A percentile compares a stretch with the other conserved stretches of the same genome.
These are phyloP conservation scores for Hesperophylax magnus DNA, from an alignment of 1,140 invertebrate species.

Conservation along the genomic window DNA sequence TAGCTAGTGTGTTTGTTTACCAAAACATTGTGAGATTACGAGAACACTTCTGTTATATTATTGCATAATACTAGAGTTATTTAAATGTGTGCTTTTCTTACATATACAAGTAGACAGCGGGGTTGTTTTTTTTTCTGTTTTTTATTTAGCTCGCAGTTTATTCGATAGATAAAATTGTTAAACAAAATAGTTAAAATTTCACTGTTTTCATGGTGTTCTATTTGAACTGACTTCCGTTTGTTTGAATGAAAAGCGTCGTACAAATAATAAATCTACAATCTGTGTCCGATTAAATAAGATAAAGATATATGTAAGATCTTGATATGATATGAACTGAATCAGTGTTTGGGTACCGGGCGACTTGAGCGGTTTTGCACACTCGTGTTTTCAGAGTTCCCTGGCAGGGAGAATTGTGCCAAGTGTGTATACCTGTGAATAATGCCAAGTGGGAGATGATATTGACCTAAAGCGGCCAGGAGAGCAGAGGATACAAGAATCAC, in stretches of 20 bases:
- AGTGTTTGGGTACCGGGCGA: neutral
- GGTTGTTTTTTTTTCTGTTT: too few species aligned
- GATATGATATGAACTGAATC: conserved; percentile 3
- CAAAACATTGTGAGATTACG: neutral
- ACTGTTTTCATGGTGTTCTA: too few species aligned
- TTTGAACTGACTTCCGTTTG: too few species aligned
- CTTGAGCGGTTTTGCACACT: neutral
- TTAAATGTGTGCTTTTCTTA: too few species aligned
- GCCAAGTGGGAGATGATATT: neutral
- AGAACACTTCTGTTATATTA: neutral
- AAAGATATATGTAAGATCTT: neutral
- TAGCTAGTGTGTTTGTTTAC: neutral
- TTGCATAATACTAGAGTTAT: conserved; percentile 3
- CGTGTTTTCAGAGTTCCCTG: neutral
- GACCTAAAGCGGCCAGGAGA: neutral
- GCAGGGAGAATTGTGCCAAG: neutral
- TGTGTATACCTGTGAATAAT: neutral
- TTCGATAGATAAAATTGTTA: too few species aligned
- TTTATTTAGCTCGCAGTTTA: too few species aligned
- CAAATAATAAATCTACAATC: too few species aligned
- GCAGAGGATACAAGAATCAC: neutral
- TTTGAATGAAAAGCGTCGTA: too few species aligned
- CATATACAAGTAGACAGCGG: too few species aligned
- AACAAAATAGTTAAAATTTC: too few species aligned
- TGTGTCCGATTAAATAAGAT: too few species aligned